Base-by-base conservation (phyloP, 2,113 vertebrate species). In the Atlantisia rogersi region DNA sequence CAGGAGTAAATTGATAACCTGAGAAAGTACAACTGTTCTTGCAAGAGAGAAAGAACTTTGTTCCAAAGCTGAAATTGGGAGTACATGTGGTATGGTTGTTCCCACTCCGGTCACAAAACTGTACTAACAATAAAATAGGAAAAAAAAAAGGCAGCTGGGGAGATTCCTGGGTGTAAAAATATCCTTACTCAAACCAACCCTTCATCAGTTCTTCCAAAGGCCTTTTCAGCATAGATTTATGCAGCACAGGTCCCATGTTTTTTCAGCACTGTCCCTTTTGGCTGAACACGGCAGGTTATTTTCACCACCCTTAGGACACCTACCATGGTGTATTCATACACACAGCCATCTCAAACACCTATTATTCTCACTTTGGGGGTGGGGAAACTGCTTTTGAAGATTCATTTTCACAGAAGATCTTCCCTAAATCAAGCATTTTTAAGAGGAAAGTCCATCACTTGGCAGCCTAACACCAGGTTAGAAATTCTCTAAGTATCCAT, bases 181-280 rank as follows among this genome's bases (percentile, higher is more conserved):
- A 63, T 74, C 86, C 97, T 83, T 98, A 98, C 97, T 96, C 94
- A 98, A 78, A 98, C 92, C 69, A 55, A 65, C 77, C 91, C 96
- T 97, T 98, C 98, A 98, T 98, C 97, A 98, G n/a, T 82, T 75
- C 98, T 97, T 58, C 96, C 92, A 85, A 81, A 68, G 15, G 31
- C 88, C 94, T 97, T 56, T 93, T 65, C 90, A 92, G 76, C 79
- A 60, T 1, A 78, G 12, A 40, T 39, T 80, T 44, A 56, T 52
- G 58, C 44, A 46, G 50, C 6, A 7, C 17, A 74, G 10, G 14
- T 46, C 24, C 2, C 7, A 42, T 10, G 19, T 37, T 50, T 52
- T 92, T 92, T 67, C 28, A 58, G 19, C 63, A 67, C 40, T 87
- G 25, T 48, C 60, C 32, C 29, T 82, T 88, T 26, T 24, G 39